Evolutionary conservation across 2,113 vertebrate species (phyloP), one percentile per base, ranked within the genome.

Genomic region (Gymnorhina tibicen): DNA sequence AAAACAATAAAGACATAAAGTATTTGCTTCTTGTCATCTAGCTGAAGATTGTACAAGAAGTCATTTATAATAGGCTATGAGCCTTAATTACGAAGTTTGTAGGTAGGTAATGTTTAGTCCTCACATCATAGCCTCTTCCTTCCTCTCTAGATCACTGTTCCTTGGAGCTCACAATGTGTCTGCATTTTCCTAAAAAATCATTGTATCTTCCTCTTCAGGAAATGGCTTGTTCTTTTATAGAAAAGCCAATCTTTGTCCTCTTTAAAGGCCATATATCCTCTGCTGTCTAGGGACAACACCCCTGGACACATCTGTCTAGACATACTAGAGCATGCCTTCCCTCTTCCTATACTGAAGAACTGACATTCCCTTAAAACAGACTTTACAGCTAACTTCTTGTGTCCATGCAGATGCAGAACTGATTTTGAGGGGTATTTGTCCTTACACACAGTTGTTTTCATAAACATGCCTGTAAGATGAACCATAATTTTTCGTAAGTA

Each of bases 161-260:
- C 91, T 82, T 82, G 86, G 86, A 93, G 76, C 86, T 92, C 80
- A 96, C 95, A 94, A 93, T 84, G 79, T 89, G 92, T 94, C 90
- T 92, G 92, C 68, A 2, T 93, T 92, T 96, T 95, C 95, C 91
- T 94, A 94, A 97, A 96, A 96, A 96, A 93, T 96, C 83, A 50
- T 89, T 94, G 77, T 39, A 94, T 89, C 86, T 95, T 94, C 91
- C 96, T 95, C 84, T 95, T 62, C 92, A 94, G 96, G 96, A 97
- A 96, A 83, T 94, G 66, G 33, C 52, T 96, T 92, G 83, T 47
- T 97, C 96, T 96, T 96, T 96, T 96, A 96, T 94, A 95, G 91
- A 88, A 94, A 97, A 85, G 93, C 93, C 92, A 97, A 92, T 92
- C 88, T 96, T 96, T 95, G 92, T 95, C 92, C 60, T 72, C 41